phyloP scores from a whole-genome alignment of 2,113 vertebrate genomes.

The Colossoma macropomum region DNA sequence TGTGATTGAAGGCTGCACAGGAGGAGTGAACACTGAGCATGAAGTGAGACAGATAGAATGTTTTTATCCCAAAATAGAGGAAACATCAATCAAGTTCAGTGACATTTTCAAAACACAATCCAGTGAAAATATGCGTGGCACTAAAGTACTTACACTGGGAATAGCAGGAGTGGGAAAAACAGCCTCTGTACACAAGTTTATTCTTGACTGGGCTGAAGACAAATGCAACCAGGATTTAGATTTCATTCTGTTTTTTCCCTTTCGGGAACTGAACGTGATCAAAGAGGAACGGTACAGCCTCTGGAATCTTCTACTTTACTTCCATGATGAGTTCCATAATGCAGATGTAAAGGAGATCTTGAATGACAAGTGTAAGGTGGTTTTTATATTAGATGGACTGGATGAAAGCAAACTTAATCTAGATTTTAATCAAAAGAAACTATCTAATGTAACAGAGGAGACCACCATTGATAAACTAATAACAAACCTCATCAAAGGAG shows the following conservation, averaged over 20 bases:
- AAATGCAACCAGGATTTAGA: conserved; percentile 2
- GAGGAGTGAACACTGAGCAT: neutral
- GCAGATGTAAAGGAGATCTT: neutral
- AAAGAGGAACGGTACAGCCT: neutral
- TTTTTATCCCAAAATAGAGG: neutral
- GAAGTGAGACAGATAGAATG: neutral
- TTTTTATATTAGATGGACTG: neutral
- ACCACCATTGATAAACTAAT: neutral
- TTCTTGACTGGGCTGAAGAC: conserved; percentile 16
- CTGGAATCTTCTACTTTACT: neutral
- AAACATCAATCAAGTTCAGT: neutral
- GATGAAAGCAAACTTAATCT: neutral
- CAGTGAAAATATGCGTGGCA: neutral
- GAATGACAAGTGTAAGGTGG: neutral
- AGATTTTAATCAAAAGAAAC: neutral
- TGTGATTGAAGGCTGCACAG: neutral
- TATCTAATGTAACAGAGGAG: neutral
- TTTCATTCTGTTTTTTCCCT: neutral
- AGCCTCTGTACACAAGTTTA: conserved; percentile 16
- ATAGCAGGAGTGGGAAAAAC: conserved; percentile 14
- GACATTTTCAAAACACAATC: neutral
- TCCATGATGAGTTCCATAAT: neutral
- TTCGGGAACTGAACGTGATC: conserved; percentile 7
- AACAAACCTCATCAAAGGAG: neutral
- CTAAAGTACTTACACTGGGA: conserved; percentile 10